These are phyloP conservation scores for Oreortyx pictus DNA, from an alignment of 2,797 vertebrate species.

Conservation along the genomic window DNA sequence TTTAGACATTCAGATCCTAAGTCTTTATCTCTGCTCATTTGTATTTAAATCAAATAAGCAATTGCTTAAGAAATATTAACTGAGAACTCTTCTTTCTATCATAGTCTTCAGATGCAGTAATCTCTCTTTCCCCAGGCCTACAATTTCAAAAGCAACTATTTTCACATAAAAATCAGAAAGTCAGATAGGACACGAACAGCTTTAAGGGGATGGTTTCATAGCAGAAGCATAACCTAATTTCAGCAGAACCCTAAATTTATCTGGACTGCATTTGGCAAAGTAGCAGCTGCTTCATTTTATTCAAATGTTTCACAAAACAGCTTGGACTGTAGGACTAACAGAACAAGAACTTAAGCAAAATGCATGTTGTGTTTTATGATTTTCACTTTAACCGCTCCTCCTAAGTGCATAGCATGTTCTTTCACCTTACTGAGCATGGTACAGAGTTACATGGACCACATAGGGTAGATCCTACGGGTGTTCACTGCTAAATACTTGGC, in stretches of 20 bases:
- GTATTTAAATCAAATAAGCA: background rate
- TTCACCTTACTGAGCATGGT: background rate
- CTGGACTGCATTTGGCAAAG: background rate
- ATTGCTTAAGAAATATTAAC: background rate
- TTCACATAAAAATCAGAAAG: background rate
- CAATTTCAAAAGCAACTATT: background rate
- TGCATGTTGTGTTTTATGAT: background rate
- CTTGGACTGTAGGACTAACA: background rate
- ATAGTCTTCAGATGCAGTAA: background rate
- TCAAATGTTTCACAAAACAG: background rate
- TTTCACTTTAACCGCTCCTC: background rate
- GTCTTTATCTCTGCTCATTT: background rate
- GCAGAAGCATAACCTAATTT: background rate
- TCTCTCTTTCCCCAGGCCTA: background rate
- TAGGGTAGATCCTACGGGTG: background rate
- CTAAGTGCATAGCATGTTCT: background rate
- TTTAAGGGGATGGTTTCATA: background rate
- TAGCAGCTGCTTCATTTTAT: background rate
- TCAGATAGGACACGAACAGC: background rate
- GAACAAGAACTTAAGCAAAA: background rate
- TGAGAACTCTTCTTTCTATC: background rate
- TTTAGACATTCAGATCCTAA: background rate
- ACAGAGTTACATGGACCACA: background rate
- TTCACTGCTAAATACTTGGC: background rate
- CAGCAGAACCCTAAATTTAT: background rate